Evolutionary conservation across 2,797 vertebrate genomes (phyloP).

Genomic region (Netta rufina): DNA sequence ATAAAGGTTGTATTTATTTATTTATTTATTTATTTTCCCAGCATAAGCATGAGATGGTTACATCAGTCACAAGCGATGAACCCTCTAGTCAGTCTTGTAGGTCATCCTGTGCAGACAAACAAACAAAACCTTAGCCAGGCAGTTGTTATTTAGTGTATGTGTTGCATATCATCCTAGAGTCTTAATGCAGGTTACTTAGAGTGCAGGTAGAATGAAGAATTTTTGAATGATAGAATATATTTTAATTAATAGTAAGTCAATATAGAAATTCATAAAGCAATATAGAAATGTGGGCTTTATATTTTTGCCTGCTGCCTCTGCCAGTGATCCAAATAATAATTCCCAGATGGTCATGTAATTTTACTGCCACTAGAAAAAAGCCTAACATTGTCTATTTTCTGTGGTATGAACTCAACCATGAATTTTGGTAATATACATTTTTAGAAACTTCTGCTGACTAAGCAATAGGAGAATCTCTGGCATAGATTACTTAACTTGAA

Average conservation of each 20-base stretch:
- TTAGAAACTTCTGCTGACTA: neutral
- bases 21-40: neutral
- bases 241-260: neutral
- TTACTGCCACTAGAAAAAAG: neutral
- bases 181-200: neutral
- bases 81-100: neutral
- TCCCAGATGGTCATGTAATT: neutral
- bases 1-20: neutral
- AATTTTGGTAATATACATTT: neutral
- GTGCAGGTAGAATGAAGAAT: neutral
- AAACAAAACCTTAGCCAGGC: neutral
- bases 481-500: neutral
- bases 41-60: neutral
- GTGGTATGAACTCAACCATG: neutral
- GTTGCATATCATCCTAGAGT: neutral
- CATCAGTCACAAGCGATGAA: conserved; percentile 29
- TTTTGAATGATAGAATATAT: neutral
- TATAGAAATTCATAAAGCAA: neutral
- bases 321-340: neutral
- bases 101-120: neutral
- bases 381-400: neutral
- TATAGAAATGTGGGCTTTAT: neutral
- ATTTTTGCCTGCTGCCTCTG: neutral
- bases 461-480: neutral
- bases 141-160: neutral